Conservation (phyloP, 2,797 vertebrate species). For the Cottoperca gobio region DNA sequence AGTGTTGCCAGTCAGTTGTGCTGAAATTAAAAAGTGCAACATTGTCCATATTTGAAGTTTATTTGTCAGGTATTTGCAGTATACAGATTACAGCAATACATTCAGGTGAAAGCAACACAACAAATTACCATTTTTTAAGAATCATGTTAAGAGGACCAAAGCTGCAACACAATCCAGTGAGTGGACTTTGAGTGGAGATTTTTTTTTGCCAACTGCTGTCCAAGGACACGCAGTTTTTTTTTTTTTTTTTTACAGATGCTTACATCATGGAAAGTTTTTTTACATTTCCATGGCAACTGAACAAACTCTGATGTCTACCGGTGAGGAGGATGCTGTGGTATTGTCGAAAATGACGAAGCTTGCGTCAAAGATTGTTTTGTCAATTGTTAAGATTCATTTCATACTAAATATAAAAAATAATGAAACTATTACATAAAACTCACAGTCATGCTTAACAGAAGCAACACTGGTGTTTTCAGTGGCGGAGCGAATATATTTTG, state of each 20-base stretch:
- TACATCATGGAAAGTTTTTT: conserved; percentile 15
- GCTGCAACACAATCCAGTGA: background rate
- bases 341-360: background rate
- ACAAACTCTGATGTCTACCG: background rate
- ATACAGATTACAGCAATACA: background rate
- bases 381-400: background rate
- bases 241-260: conserved; percentile 1
- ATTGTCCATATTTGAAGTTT: background rate
- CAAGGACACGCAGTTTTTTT: background rate
- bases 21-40: background rate
- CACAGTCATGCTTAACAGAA: background rate
- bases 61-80: background rate
- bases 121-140: background rate
- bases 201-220: background rate
- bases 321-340: background rate
- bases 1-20: background rate
- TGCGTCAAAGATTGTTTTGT: background rate
- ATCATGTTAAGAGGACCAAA: background rate
- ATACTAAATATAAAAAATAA: background rate
- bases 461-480: background rate
- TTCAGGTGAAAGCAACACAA: background rate
- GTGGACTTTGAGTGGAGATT: background rate
- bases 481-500: background rate
- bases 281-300: conserved; percentile 41
- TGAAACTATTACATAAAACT: background rate